Conservation (phyloP, 1,140 invertebrate genomes). For the Amyelois transitella region DNA sequence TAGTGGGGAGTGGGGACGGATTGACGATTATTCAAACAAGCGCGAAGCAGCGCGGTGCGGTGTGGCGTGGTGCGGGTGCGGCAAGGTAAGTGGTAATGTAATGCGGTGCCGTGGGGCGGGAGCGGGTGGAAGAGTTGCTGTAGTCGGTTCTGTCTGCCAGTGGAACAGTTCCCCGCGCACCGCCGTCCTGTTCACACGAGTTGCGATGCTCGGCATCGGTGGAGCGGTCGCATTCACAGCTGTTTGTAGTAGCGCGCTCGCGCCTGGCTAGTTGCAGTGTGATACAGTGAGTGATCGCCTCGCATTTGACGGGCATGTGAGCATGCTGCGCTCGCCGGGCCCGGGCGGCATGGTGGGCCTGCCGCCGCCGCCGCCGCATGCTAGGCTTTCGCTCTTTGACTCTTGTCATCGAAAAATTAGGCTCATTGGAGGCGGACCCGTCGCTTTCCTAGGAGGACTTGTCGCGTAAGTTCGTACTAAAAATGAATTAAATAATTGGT, state of each 20-base stretch:
- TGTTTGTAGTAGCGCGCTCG: conserved; percentile 48
- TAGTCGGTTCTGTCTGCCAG: conserved; percentile 22
- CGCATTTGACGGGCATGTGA: conserved; percentile 35
- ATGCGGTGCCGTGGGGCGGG: conserved; percentile 6
- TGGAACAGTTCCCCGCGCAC: conserved; percentile 58
- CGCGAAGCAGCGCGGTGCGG: conserved; percentile 6
- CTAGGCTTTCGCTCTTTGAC: conserved; percentile 79
- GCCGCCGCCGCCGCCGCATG: conserved; percentile 64
- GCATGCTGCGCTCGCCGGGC: conserved; percentile 67
- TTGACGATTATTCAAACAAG: neutral
- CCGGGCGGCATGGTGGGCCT: conserved; percentile 52
- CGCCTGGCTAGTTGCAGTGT: conserved; percentile 44
- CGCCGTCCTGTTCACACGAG: conserved; percentile 30
- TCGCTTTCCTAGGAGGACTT: conserved; percentile 79
- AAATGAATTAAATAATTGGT: too few species aligned
- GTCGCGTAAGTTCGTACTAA: conserved; percentile 77
- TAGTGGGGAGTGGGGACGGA: too few species aligned
- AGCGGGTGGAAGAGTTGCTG: conserved; percentile 7
- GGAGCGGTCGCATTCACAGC: conserved; percentile 40
- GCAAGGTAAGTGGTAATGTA: too few species aligned
- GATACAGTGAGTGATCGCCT: conserved; percentile 6
- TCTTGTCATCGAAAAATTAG: conserved; percentile 83
- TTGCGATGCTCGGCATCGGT: conserved; percentile 58
- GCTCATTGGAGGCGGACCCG: conserved; percentile 77
- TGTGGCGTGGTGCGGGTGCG: conserved; percentile 15